Conservation (phyloP, 2,797 vertebrate genomes). For the Chelmon rostratus region DNA sequence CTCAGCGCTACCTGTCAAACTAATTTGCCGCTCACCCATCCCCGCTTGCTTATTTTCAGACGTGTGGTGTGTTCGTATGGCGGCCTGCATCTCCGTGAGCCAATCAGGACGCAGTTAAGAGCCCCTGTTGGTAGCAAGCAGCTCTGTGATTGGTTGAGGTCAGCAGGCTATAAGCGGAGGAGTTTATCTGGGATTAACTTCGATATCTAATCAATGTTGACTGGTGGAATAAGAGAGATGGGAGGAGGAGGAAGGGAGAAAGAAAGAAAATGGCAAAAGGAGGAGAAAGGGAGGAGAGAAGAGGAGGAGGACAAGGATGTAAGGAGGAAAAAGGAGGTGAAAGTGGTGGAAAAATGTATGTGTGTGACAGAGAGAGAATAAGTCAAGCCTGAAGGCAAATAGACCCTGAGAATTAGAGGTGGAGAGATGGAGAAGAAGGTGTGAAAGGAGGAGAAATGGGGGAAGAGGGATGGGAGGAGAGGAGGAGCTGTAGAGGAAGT, state of each 20-base stretch:
- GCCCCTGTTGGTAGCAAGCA: not conserved
- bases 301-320: not conserved
- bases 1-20: conserved; percentile 71
- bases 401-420: conserved; percentile 21
- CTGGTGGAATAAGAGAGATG: conserved; percentile 57
- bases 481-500: not conserved
- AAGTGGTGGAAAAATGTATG: not conserved
- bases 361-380: conserved; percentile 7
- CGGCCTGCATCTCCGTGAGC: conserved; percentile 18
- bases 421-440: not conserved
- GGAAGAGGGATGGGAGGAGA: not conserved
- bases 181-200: conserved; percentile 74
- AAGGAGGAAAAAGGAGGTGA: not conserved
- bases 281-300: not conserved
- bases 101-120: conserved; percentile 30
- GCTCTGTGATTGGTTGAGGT: conserved; percentile 51
- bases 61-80: conserved; percentile 43
- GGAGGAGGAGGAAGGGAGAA: not conserved
- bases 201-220: conserved; percentile 73
- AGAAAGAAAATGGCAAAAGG: not conserved
- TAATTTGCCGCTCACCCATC: conserved; percentile 71
- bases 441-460: not conserved
- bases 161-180: conserved; percentile 55
- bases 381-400: conserved; percentile 40
- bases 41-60: conserved; percentile 54